Base-by-base conservation (phyloP, 1,140 invertebrate species). In the Agrilus planipennis region DNA sequence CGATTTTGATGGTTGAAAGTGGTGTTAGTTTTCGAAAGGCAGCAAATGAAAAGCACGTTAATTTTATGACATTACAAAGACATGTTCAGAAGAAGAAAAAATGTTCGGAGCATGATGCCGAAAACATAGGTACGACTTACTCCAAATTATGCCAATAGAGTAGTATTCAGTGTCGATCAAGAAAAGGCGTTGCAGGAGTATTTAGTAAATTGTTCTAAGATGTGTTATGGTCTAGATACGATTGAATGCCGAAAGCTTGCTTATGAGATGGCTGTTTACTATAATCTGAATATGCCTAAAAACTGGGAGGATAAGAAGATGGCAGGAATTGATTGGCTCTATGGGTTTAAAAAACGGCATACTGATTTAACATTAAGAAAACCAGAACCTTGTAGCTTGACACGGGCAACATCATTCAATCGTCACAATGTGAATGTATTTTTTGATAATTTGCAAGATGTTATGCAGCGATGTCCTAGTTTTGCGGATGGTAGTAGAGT, bases 321-420 rank as follows among this genome's bases (percentile, higher is more conserved):
- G 37, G 65, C 62, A 39, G 51, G 57, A 30, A 42, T 44, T 18
- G 56, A 60, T 16, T 67, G 66, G 63, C 48, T 64, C 32, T 37
- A 37, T 35, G 46, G 38, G 4, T 67, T 66, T 44, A 47, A 57
- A 38, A 54, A 58, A 47, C 36, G 62, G 15, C 58, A 68, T 42
- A 40, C 39, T n/a, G 36, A 46, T 11, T 21, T 69, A 16, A 57
- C 53, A 27, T 38, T 68, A 16, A 39, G 57, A 32, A 60, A 44
- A 45, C 64, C 67, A 39, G 62, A 67, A 47, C 52, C 52, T 29
- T 64, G 61, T 20, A 64, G 64, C 43, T 41, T 67, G 29, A 50
- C 58, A 2, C 46, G 62, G 42, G 58, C 58, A 16, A 66, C 58
- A 3, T 51, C 52, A 10, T 67, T 70, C 44, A 70, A 69, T 51